phyloP scores from a whole-genome alignment of 2,113 vertebrate species.

The Empidonax alnorum region DNA sequence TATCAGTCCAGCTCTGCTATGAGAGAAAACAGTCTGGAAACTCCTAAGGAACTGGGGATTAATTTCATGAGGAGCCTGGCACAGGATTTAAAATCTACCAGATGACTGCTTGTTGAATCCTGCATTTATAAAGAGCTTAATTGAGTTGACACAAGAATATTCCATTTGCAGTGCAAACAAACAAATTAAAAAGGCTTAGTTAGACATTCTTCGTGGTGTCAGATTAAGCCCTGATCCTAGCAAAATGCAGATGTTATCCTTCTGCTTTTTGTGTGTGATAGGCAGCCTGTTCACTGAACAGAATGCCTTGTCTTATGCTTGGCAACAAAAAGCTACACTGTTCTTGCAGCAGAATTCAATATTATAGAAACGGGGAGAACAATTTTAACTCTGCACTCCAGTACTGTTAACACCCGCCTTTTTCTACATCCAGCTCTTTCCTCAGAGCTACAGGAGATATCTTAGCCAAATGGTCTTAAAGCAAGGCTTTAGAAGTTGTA shows the following conservation, averaged over 20 bases:
- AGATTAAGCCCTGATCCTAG: neutral
- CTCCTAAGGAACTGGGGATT: neutral
- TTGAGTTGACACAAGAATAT: neutral
- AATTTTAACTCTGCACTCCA: neutral
- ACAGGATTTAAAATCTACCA: neutral
- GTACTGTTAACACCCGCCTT: neutral
- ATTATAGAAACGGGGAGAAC: accelerated
- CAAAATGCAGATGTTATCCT: neutral
- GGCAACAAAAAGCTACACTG: neutral
- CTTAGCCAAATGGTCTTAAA: neutral
- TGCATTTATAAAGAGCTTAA: neutral
- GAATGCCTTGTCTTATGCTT: neutral
- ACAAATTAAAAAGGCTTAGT: neutral
- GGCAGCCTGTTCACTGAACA: neutral
- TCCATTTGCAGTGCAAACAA: slow-evolving; percentile 14
- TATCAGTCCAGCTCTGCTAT: neutral
- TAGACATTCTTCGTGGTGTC: neutral
- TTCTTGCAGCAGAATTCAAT: neutral
- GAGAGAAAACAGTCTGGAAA: slow-evolving; percentile 37
- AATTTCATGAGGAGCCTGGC: neutral
- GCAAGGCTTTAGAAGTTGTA: neutral
- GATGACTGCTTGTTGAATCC: neutral
- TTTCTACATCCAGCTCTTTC: neutral
- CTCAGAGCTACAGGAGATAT: neutral
- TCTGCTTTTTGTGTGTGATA: neutral